A percentile compares a stretch with the other conserved stretches of the same genome.
Evolutionary conservation across 2,797 vertebrate genomes (phyloP).

Genomic region (Karalla daura): DNA sequence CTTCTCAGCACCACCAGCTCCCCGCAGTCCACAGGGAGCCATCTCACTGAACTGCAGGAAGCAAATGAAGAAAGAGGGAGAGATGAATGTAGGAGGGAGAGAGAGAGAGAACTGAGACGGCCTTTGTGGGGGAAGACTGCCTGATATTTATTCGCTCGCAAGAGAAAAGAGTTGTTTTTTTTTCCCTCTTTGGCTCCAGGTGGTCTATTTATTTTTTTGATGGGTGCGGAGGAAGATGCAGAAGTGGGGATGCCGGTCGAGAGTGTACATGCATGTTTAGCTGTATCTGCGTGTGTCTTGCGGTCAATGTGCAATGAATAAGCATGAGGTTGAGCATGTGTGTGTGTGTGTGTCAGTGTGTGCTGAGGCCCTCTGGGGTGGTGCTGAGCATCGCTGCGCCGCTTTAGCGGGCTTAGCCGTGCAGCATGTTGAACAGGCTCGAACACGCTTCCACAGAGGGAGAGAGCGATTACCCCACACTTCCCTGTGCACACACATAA

Average conservation of each 20-base stretch:
- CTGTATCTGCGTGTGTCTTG: conserved; percentile 25
- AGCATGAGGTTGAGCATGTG: conserved; percentile 24
- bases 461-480: conserved; percentile 54
- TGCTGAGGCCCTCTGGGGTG: conserved; percentile 40
- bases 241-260: conserved; percentile 28
- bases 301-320: conserved; percentile 33
- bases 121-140: conserved; percentile 63
- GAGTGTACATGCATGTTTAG: conserved; percentile 37
- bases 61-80: conserved; percentile 52
- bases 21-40: conserved; percentile 68
- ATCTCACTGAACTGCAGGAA: conserved; percentile 70
- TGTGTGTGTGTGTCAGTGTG: conserved; percentile 15
- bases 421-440: conserved; percentile 72
- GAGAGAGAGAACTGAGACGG: conserved; percentile 63
- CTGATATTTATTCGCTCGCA: conserved; percentile 61
- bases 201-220: conserved; percentile 4
- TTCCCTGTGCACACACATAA: conserved; percentile 33
- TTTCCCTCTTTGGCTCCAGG: neutral
- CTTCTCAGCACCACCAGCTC: conserved; percentile 65
- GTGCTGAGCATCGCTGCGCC: conserved; percentile 52
- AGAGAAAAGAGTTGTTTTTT: conserved; percentile 24
- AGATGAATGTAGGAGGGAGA: conserved; percentile 45
- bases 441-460: conserved; percentile 57
- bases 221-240: neutral
- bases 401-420: conserved; percentile 60